Evolutionary conservation across 2,888 invertebrate species (phyloP), one percentile per base, ranked within the genome.

Genomic region (Cacoxenus indagator): DNA sequence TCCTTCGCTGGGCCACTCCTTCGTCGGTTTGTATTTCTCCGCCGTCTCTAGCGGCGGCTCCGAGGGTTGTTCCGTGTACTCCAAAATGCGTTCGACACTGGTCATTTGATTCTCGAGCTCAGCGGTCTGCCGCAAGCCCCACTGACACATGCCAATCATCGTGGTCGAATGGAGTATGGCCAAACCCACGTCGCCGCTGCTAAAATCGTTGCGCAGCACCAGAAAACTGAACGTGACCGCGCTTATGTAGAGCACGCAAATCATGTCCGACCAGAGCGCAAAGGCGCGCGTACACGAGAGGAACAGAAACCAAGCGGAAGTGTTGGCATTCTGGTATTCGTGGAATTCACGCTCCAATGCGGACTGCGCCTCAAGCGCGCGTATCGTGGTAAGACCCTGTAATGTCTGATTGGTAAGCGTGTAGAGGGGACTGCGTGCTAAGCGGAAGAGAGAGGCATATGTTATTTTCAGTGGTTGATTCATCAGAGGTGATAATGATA

Each of bases 261-360:
- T 91, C 70, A 96, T 89, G 86, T 99, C 99, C 77, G 98, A 89
- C 92, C 95, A 95, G 77, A 97, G 92, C 0, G 97, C 98, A 85
- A 99, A 96, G 78, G 98, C 98, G 69, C 98, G 92, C 0, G 95
- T 95, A 27, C 95, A 93, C 0, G 95, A 92, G 45, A 98, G 92
- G 86, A 96, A 96, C 70, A 96, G 89, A 85, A 90, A 90, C 93
- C 93, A 95, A 1, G 95, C 91, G 0, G 94, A 91, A 0, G 93
- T 92, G 82, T 95, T 94, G 0, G 89, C 82, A 79, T 92, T 92
- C 81, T 92, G 91, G 74, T 91, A 90, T 22, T 89, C 88, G 78
- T 92, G 92, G 78, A 93, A 93, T 76, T 92, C 91, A 48, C 86
- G 86, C 31, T 90, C 90, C 67, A 95, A 90, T 14, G 91, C 89